Conservation (phyloP, 2,797 vertebrate species). For the Liasis olivaceus region DNA sequence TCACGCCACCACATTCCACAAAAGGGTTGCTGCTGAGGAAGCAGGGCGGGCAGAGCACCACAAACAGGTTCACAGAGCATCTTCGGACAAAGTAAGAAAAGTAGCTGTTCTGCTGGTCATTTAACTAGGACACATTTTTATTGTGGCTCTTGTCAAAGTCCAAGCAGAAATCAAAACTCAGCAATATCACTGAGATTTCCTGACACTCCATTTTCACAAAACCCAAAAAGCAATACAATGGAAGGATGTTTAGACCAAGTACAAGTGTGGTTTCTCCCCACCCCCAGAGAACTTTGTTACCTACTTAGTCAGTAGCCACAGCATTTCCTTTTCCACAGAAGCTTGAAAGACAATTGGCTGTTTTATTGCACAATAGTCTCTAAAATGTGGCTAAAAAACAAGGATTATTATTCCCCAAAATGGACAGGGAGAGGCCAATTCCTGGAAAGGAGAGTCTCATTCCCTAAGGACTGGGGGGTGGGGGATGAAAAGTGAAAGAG, state of each 20-base stretch:
- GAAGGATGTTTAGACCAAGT: neutral
- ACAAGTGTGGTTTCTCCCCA: neutral
- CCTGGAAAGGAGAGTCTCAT: neutral
- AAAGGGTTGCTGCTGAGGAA: neutral
- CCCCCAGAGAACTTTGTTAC: neutral
- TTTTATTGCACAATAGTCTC: neutral
- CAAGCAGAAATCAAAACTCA: neutral
- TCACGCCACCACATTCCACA: neutral
- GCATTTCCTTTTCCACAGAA: neutral
- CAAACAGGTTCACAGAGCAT: neutral
- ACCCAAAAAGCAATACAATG: neutral
- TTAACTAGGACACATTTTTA: neutral
- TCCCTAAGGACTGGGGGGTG: neutral
- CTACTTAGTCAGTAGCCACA: neutral
- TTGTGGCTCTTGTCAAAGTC: neutral
- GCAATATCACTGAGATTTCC: neutral
- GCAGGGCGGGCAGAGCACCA: neutral
- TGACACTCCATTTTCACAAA: neutral
- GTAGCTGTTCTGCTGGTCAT: neutral
- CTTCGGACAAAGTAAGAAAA: neutral
- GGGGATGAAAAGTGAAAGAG: neutral
- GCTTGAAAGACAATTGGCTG: neutral
- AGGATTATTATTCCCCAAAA: neutral
- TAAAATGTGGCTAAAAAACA: neutral
- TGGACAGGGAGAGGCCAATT: neutral